These are phyloP conservation scores for Chalcis sispes DNA, from an alignment of 2,888 invertebrate species.

Conservation along the genomic window DNA sequence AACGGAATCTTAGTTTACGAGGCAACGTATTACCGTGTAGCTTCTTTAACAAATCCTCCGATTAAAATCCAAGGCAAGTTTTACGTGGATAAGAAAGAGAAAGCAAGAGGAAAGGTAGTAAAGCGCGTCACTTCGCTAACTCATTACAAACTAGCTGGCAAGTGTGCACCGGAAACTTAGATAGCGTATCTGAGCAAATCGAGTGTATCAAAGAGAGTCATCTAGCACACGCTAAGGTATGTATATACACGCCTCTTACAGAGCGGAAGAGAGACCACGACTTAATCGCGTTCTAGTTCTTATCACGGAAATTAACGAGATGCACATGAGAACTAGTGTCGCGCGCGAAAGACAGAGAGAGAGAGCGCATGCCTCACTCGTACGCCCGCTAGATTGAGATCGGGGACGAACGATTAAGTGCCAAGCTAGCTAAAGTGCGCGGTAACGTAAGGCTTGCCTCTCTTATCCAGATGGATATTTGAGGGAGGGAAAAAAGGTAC, in stretches of 20 bases:
- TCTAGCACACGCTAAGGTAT: not conserved
- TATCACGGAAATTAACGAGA: constrained; percentile 51
- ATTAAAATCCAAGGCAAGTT: no score
- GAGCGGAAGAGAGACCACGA: no score
- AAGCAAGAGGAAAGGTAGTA: not conserved
- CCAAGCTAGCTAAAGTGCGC: no score
- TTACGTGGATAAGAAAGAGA: no score
- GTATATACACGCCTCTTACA: no score
- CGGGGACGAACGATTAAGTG: constrained; percentile 33
- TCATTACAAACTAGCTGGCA: constrained; percentile 45
- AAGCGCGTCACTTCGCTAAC: constrained; percentile 25
- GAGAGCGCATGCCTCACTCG: not conserved
- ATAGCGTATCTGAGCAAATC: constrained; percentile 46
- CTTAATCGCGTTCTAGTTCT: constrained; percentile 41
- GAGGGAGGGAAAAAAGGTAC: no score
- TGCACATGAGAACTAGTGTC: not conserved
- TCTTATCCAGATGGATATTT: no score
- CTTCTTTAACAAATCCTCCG: no score
- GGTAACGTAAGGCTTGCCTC: no score
- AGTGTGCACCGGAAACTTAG: constrained; percentile 38
- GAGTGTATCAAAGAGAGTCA: constrained; percentile 51
- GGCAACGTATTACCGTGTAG: no score
- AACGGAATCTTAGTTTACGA: no score
- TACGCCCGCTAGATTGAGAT: constrained; percentile 44
- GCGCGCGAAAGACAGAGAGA: not conserved